phyloP scores from a whole-genome alignment of 23 tunicate genomes.

The Trididemnum miniatum region DNA sequence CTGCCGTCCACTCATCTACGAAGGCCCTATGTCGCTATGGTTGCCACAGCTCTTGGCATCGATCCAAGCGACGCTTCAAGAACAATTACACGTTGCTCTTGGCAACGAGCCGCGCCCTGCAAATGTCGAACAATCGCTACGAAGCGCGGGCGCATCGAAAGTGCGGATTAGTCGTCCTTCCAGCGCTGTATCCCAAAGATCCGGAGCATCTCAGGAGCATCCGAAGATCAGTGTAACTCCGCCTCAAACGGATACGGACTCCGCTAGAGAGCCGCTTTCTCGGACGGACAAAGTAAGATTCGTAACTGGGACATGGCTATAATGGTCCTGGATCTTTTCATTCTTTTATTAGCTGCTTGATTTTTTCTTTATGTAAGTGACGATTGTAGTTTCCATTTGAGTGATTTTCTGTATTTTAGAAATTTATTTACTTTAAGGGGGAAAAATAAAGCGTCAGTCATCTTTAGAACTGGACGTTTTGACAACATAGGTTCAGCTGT shows the following conservation, averaged over 20 bases:
- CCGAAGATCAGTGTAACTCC: slow-evolving; percentile 45
- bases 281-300: slow-evolving; percentile 1
- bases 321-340: too few relatives aligned
- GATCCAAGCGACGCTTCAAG: slow-evolving; percentile 75
- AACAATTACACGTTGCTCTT: slow-evolving; percentile 88
- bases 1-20: slow-evolving; percentile 50
- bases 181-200: slow-evolving; percentile 74
- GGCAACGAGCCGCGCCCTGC: slow-evolving; percentile 86
- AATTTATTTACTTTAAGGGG: too few relatives aligned
- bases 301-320: too few relatives aligned
- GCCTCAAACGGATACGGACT: slow-evolving; percentile 37
- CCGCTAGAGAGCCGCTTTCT: background rate
- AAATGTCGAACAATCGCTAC: slow-evolving; percentile 56
- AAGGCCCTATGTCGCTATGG: slow-evolving; percentile 92
- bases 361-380: too few relatives aligned
- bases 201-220: slow-evolving; percentile 51
- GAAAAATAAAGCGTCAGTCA: too few relatives aligned
- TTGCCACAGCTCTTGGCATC: slow-evolving; percentile 64
- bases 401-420: too few relatives aligned
- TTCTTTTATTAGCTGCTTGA: too few relatives aligned
- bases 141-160: slow-evolving; percentile 89
- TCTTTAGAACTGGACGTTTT: too few relatives aligned
- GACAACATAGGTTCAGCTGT: too few relatives aligned
- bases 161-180: slow-evolving; percentile 93
- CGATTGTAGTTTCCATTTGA: too few relatives aligned